Base-by-base conservation (phyloP, 2,797 vertebrate genomes). In the Etheostoma nigrum region DNA sequence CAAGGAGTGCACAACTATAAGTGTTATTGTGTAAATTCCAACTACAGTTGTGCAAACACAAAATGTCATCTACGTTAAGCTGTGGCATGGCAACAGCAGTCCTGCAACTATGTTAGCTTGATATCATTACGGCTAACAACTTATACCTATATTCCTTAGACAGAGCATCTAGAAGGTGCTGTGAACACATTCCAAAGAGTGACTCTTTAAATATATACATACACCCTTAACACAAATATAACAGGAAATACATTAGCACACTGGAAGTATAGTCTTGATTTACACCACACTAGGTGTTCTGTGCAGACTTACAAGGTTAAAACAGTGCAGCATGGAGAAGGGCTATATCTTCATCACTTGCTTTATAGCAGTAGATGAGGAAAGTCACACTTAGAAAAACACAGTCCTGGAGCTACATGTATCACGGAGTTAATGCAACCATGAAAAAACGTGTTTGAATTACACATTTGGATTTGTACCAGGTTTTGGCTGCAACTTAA, bases 401-500 rank as follows among this genome's bases (percentile, higher is more conserved):
- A 48, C 44, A 63, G 75, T 76, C 60, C 60, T 73, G 42, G 36
- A 69, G 65, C 74, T 57, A 36, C 42, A 57, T 59, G 53, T 27
- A 81, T 78, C 62, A 80, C 33, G 7, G 49, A 9, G 59, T 51
- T 74, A 72, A 79, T 45, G 55, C 9, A 58, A 67, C 68, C 55
- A 63, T 53, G 64, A 81, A 25, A 74, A 36, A 78, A 79, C 73
- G 65, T 54, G 53, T 79, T 64, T 78, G 60, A 86, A 85, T 82
- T 78, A 73, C 66, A 76, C 19, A 58, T 69, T 89, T 83, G 64
- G 76, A 78, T 76, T 83, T 69, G 67, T 27, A 59, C 61, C 59
- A 84, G 72, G 55, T 82, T 80, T 81, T 57, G 62, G n/a, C 51
- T 76, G 78, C 70, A 76, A 86, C 84, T 63, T 76, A 55, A 66